phyloP scores from a whole-genome alignment of 2,113 vertebrate species.

The Petaurus breviceps region DNA sequence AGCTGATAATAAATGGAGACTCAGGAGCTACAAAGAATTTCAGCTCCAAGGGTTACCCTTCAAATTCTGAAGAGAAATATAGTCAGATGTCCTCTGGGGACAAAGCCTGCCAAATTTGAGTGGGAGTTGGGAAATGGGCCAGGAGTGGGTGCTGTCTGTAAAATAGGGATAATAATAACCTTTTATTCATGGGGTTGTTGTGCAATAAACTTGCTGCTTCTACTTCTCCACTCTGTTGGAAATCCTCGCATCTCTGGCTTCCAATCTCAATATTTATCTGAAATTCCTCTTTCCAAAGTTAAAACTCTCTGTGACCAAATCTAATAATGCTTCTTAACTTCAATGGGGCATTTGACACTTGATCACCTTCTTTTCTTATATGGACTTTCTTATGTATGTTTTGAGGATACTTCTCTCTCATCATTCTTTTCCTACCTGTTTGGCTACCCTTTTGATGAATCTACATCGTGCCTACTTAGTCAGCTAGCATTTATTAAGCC shows the following conservation, averaged over 20 bases:
- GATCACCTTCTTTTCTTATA: background rate
- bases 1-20: background rate
- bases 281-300: background rate
- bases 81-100: background rate
- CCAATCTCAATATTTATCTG: background rate
- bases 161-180: background rate
- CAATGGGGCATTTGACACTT: background rate
- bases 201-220: background rate
- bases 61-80: background rate
- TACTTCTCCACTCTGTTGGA: background rate
- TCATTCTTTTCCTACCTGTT: background rate
- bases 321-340: background rate
- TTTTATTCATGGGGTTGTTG: background rate
- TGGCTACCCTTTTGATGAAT: background rate
- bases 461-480: background rate
- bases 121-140: background rate
- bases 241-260: background rate
- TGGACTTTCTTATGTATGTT: background rate
- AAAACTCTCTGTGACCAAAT: background rate
- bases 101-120: background rate
- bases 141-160: background rate
- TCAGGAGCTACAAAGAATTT: background rate
- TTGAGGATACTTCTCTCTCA: background rate
- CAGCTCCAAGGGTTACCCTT: background rate
- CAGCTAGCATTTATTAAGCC: background rate